Evolutionary conservation across 92 coral and sea anemone genomes (phyloP).

Genomic region (Palythoa caribaeorum): DNA sequence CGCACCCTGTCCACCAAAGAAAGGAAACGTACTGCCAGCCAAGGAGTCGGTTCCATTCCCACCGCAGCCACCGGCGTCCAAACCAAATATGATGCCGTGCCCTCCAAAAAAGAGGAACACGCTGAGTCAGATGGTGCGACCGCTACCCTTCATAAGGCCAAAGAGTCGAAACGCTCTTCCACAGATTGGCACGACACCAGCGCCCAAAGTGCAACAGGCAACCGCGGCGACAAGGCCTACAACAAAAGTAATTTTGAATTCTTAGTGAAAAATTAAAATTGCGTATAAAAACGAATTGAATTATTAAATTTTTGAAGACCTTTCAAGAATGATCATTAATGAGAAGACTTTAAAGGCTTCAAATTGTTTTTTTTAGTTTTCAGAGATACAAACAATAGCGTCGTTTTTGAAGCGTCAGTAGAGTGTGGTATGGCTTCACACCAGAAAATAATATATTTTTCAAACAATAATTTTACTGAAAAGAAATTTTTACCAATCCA

Average conservation of each 20-base stretch:
- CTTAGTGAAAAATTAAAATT: not conserved
- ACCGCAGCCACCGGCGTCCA: not conserved
- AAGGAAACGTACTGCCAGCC: slow-evolving; percentile 18
- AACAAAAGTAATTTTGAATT: not conserved
- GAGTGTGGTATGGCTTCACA: no score
- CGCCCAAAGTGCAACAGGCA: not conserved
- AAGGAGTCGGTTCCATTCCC: slow-evolving; percentile 4
- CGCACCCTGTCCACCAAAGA: slow-evolving; percentile 6
- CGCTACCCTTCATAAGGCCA: slow-evolving; percentile 19
- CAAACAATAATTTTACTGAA: no score
- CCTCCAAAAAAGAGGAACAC: slow-evolving; percentile 14
- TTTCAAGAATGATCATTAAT: not conserved
- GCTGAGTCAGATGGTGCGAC: not conserved
- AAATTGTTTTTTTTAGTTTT: no score
- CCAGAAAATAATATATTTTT: no score
- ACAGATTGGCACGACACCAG: not conserved
- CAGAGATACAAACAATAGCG: no score
- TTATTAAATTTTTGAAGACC: not conserved
- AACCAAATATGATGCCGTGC: slow-evolving; percentile 7
- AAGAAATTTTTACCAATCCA: no score
- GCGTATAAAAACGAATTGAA: no score
- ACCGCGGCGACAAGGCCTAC: not conserved
- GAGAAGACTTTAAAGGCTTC: not conserved
- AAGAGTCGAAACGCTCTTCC: not conserved
- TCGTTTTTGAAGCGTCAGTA: no score